Evolutionary conservation across 2,797 vertebrate genomes (phyloP), one percentile per base, ranked within the genome.

Genomic region (Tapirus indicus): DNA sequence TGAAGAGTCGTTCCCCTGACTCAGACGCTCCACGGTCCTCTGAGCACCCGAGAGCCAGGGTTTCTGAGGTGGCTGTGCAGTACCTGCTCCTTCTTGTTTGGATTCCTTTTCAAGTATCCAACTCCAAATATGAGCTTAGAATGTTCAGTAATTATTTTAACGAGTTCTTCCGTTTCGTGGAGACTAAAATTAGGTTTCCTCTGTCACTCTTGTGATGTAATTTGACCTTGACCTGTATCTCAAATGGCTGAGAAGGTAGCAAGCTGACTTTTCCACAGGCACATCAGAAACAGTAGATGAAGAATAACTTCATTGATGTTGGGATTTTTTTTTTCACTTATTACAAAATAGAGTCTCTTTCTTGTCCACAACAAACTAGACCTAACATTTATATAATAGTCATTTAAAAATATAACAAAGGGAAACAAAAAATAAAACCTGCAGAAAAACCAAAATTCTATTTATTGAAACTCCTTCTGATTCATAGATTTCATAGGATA

Each of bases 101-200:
- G 97, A 91, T 95, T 68, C 13, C 25, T 80, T 97, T 97, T 97
- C 66, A 96, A 64, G 80, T 52, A 49, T 25, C 44, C 29, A 96
- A 38, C 74, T 97, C 27, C 80, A 97, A 94, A 95, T 56, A 84
- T 54, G 71, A 97, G 72, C 83, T 90, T 84, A 87, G 96, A 88
- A 74, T 96, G 87, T 85, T 97, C 96, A 54, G 66, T 97, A 94
- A 91, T 98, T 47, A 0, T 97, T 97, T 97, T 92, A 93, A 88
- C 54, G 87, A 93, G 93, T 47, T 98, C 97, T 98, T 98, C 71
- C 68, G 54, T 98, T 98, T 98, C 96, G 91, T 95, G 96, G 97
- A 96, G 86, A 97, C 98, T 98, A 98, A 98, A 98, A 97, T 97
- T 97, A 98, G 97, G 60, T 88, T 97, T 97, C 78, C 75, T 97